Base-by-base conservation (phyloP, 2,888 invertebrate species). In the Ormia ochracea region DNA sequence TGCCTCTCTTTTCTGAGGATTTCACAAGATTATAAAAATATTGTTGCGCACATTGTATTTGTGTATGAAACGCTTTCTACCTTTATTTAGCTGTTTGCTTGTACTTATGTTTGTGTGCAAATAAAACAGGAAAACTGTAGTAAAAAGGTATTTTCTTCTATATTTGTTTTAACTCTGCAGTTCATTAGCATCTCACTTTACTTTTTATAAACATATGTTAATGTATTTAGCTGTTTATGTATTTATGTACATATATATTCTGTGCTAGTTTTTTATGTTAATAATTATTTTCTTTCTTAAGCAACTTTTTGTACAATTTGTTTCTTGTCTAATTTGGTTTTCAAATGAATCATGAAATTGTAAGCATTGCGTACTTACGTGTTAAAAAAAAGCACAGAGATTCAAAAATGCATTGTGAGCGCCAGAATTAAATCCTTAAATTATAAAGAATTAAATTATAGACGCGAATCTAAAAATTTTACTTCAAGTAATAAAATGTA, bases 231-330 rank as follows among this genome's bases (percentile, higher is more conserved):
- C 17, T 56, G 31, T 48, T 48, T 58, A 14, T 38, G 31, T 41
- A 41, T 14, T 12, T 23, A 9, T 36, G 23, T 58, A 19, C 45
- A 28, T 31, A 19, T 21, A 45, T 56, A 66, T 66, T 61, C 61
- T 80, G 70, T 75, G 70, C 79, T 66, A 75, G 65, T 75, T 80
- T 77, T 75, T 75, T 75, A 75, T 80, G 69, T 65, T 79, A 75
- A 79, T 69, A 63, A 65, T 66, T 72, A 9, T 48, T 43, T 59
- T 48, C 28, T 59, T 59, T 73, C 26, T 66, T 41, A 17, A 48
- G 10, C 4, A 65, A 28, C 23, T 52, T 33, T 68, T 65, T 72
- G n/a, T 69, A 31, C 4, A 9, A 41, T 61, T 63, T 33, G 26
- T 33, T 41, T 61, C 43, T 58, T 59, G 31, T 50, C 23, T 12